A percentile compares a stretch with the other conserved stretches of the same genome.
Evolutionary conservation across 2,113 vertebrate genomes (phyloP).

Genomic region (Corythornis madagascariensis): DNA sequence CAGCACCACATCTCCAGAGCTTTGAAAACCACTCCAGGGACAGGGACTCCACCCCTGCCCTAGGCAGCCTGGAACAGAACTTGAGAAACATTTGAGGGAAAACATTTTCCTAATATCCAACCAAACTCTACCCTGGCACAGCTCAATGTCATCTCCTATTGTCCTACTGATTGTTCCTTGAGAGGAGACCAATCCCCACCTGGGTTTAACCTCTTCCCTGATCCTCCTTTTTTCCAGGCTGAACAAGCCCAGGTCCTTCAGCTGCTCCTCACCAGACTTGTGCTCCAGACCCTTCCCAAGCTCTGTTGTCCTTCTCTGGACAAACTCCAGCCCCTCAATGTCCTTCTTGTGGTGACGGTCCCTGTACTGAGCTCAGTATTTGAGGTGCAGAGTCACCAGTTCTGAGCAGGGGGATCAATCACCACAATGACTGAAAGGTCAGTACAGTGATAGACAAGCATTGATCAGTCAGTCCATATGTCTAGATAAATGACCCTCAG

Average conservation of each 20-base stretch:
- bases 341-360: background rate
- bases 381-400: background rate
- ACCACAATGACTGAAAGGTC: background rate
- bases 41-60: background rate
- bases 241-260: background rate
- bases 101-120: background rate
- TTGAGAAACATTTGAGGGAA: background rate
- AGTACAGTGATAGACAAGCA: fast-evolving
- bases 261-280: background rate
- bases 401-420: fast-evolving
- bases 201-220: background rate
- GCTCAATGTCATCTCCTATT: background rate
- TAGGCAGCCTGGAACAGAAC: background rate
- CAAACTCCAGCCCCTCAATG: background rate
- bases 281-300: background rate
- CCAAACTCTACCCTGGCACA: background rate
- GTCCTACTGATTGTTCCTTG: background rate
- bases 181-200: background rate
- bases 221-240: background rate
- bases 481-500: background rate
- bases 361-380: background rate
- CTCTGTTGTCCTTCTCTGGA: background rate
- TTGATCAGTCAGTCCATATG: background rate
- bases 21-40: background rate
- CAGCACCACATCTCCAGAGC: background rate